Percentiles rank a stretch among this genome's conserved stretches.
Evolutionary conservation across 2,113 vertebrate species (phyloP).

Genomic region (Xenopus laevis): DNA sequence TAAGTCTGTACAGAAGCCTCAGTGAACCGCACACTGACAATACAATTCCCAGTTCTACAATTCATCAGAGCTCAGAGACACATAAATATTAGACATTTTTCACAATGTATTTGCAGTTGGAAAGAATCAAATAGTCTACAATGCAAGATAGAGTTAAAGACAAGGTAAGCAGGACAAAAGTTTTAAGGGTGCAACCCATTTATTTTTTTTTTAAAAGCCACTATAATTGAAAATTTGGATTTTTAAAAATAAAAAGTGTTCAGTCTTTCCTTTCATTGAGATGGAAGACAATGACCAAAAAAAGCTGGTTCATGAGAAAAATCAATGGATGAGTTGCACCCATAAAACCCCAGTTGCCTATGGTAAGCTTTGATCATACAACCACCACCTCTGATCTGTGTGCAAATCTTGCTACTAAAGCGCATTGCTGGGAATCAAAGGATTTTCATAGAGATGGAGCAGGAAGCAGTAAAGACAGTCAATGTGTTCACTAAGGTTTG

Average conservation of each 20-base stretch:
- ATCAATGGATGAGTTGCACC: neutral
- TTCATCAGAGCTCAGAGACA: neutral
- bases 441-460: neutral
- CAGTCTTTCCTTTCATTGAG: neutral
- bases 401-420: slow-evolving; percentile 13
- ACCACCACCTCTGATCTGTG: neutral
- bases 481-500: slow-evolving; percentile 7
- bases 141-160: slow-evolving; percentile 1
- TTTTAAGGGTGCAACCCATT: slow-evolving; percentile 9
- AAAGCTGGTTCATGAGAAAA: neutral
- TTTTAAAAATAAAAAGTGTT: neutral
- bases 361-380: neutral
- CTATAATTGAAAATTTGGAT: too few relatives aligned
- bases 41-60: neutral
- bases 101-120: slow-evolving; percentile 16
- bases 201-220: neutral
- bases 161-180: slow-evolving; percentile 1
- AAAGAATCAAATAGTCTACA: neutral
- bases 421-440: neutral
- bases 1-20: slow-evolving; percentile 10
- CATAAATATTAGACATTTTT: slow-evolving; percentile 29
- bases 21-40: neutral
- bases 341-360: neutral
- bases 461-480: neutral
- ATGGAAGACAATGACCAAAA: neutral